Percentiles rank a stretch among this genome's conserved stretches.
phyloP scores from a whole-genome alignment of 2,113 vertebrate species.

The Rafetus swinhoei region DNA sequence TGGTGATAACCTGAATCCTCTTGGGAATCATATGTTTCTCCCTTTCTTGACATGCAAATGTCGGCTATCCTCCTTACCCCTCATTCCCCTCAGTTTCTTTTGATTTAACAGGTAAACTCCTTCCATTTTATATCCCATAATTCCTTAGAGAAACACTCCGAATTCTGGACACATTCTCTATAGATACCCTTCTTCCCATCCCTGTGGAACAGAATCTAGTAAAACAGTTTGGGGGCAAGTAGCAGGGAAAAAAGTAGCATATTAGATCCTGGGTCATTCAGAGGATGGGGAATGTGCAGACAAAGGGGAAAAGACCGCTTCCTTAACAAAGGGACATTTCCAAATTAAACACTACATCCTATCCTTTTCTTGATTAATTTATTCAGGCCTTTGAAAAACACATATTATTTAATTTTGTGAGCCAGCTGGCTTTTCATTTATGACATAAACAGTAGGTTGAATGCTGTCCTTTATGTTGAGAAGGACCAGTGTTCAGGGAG shows the following conservation, averaged over 20 bases:
- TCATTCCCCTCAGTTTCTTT: not conserved
- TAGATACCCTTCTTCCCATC: accelerated
- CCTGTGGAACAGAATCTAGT: not conserved
- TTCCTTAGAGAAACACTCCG: not conserved
- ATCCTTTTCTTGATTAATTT: not conserved
- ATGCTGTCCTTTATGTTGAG: not conserved
- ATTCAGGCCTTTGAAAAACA: not conserved
- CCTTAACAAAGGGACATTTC: not conserved
- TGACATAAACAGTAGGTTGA: not conserved
- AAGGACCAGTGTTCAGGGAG: not conserved
- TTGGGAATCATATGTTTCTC: not conserved
- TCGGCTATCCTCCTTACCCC: not conserved
- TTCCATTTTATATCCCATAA: not conserved
- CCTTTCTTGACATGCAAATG: not conserved
- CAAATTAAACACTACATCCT: not conserved
- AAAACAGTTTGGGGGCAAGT: not conserved
- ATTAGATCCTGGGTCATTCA: not conserved
- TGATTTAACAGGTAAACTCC: not conserved
- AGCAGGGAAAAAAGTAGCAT: not conserved
- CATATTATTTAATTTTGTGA: not conserved
- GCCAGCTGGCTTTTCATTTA: accelerated
- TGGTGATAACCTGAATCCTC: not conserved
- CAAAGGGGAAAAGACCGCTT: not conserved
- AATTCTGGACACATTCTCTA: not conserved
- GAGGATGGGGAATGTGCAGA: not conserved